Evolutionary conservation across 2,888 invertebrate species (phyloP), one percentile per base, ranked within the genome.

Genomic region (Harpalus rufipes): DNA sequence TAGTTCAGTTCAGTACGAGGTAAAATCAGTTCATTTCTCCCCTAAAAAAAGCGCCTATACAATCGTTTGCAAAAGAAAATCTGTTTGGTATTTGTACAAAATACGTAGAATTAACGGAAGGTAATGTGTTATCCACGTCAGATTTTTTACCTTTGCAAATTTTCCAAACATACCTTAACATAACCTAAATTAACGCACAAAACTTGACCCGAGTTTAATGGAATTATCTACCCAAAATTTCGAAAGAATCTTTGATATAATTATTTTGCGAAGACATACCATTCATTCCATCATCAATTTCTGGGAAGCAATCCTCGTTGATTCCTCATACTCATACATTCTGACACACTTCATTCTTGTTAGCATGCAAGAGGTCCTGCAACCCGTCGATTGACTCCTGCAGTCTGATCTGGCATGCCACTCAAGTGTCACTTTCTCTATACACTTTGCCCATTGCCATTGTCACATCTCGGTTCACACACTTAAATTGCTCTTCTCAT

Each of bases 311-410:
- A 81, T 63, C 21, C 56, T 51, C 3, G 32, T 32, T 44, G 63
- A 81, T 81, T 81, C 81, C 25, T 81, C 25, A 68, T 68, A 65
- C 81, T 56, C 21, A 14, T 63, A 44, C 32, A 65, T 81, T 56
- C 81, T 81, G 81, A 81, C 81, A 81, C 81, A 81, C 81, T 81
- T 81, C 68, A 56, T 44, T 68, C 56, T 81, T 25, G 68, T 81
- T 81, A 68, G 68, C 65, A 81, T 81, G 65, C 81, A 81, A 21
- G 16, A 12, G 41, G 44, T 32, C 68, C 81, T 21, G n/a, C 16
- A n/a, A n/a, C 65, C 63, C 81, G 81, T 81, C 68, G 7, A n/a
- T 12, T 68, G 51, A 74, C 44, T 58, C n/a, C 58, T 6, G 56
- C 56, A 44, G 18, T 76, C 56, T 78, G 58, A 78, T 68, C 44